Evolutionary conservation across 1,140 invertebrate species (phyloP), one percentile per base, ranked within the genome.

Genomic region (Aphaenogaster rudis): DNA sequence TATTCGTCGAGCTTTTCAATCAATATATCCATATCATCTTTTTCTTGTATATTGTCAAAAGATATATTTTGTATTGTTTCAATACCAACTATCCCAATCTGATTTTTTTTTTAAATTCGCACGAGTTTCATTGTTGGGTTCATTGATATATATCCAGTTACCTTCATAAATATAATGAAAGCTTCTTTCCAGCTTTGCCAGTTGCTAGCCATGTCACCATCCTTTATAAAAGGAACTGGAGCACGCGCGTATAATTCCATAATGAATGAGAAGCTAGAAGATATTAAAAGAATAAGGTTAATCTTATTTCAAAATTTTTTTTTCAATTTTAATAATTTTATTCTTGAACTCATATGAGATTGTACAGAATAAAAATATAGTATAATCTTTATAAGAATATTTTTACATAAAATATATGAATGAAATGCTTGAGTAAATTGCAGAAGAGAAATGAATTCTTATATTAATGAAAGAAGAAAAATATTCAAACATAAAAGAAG

Each of bases 181-280:
- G 86, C 67, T 57, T 87, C 69, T 78, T 87, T 92, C 89, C 90
- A 93, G 33, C n/a, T 64, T 9, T 67, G 66, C 92, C 92, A 93
- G 52, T 91, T 92, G 36, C 77, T 67, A 13, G 57, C 17, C 67
- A 86, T 87, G n/a, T 88, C 21, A 28, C 77, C 81, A 45, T 0
- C 11, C 7, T 64, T 17, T 17, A 39, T 52, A 28, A 93, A 86
- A 63, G 82, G 21, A 28, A 28, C 50, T 2, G 90, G 91, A 21
- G 84, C 36, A 52, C 78, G 54, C 11, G 82, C 80, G 1, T 69
- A 36, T 1, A 11, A 2, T 36, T 92, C 88, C 91, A 92, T 92
- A 9, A n/a, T 42, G 0, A 28, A 28, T 28, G 21, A 28, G 5
- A 66, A 11, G 33, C 36, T 5, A 28, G 21, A 28, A 28, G 21